phyloP scores from a whole-genome alignment of 2,113 vertebrate genomes.

The Carassius carassius region DNA sequence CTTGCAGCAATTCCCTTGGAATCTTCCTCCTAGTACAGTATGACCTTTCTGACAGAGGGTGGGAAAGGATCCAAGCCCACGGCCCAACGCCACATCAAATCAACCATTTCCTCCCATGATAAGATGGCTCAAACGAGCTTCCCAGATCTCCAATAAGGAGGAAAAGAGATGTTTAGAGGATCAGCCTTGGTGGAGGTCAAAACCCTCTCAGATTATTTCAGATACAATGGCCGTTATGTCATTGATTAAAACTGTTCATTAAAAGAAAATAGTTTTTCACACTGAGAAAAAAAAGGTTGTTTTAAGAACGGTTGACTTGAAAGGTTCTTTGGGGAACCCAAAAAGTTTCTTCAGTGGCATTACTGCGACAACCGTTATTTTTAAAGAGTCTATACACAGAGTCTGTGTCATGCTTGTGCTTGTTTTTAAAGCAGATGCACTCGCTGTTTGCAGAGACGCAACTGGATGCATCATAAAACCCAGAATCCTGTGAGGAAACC shows the following conservation, averaged over 20 bases:
- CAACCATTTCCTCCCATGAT: conserved; percentile 71
- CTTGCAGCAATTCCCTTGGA: conserved; percentile 3
- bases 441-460: background rate
- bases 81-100: conserved; percentile 73
- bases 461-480: background rate
- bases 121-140: conserved; percentile 70
- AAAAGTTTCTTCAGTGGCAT: too few species aligned
- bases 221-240: too few species aligned
- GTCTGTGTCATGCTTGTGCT: too few species aligned
- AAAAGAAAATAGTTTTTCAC: too few species aligned
- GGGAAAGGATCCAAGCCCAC: conserved; percentile 63
- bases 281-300: too few species aligned
- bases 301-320: too few species aligned
- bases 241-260: too few species aligned
- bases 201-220: too few species aligned
- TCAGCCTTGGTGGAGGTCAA: conserved; percentile 61
- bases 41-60: conserved; percentile 48
- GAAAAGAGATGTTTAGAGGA: conserved; percentile 56
- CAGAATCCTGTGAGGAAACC: background rate
- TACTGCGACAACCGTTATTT: too few species aligned
- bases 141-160: conserved; percentile 69
- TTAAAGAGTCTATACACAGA: too few species aligned
- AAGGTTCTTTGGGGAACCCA: too few species aligned
- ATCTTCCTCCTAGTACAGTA: conserved; percentile 13
- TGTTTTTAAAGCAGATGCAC: background rate